Evolutionary conservation across 2,797 vertebrate species (phyloP).

Genomic region (Naso thynnoides): DNA sequence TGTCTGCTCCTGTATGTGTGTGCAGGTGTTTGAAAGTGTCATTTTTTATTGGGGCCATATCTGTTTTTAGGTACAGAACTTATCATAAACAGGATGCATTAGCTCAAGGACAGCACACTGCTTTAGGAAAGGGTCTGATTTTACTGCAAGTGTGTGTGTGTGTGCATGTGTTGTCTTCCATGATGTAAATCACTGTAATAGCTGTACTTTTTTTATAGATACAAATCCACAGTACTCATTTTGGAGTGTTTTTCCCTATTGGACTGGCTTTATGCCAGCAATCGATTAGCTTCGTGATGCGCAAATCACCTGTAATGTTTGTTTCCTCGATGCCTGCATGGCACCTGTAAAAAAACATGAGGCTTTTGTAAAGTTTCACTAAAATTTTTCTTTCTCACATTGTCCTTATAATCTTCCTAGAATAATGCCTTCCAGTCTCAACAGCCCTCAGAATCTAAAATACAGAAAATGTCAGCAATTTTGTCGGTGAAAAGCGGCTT

Average conservation of each 20-base stretch:
- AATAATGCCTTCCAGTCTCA: constrained; percentile 13
- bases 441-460: constrained; percentile 1
- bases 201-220: constrained; percentile 9
- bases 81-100: background rate
- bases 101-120: constrained; percentile 22
- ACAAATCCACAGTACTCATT: constrained; percentile 3
- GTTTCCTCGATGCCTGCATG: constrained; percentile 8
- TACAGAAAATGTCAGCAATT: constrained; percentile 19
- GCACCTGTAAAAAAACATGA: constrained; percentile 12
- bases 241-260: constrained; percentile 22
- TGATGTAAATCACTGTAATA: constrained; percentile 6
- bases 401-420: background rate
- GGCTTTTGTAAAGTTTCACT: constrained; percentile 15
- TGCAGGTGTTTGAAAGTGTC: background rate
- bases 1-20: constrained; percentile 18
- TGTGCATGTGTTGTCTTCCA: background rate
- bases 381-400: background rate
- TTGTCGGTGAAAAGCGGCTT: constrained; percentile 31
- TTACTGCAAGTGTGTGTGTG: background rate
- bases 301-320: constrained; percentile 32
- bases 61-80: constrained; percentile 12
- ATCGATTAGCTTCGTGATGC: constrained; percentile 25
- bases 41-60: background rate
- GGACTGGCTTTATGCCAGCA: constrained; percentile 23
- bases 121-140: constrained; percentile 14